Conservation (phyloP, 2,888 invertebrate species). For the Cephonodes hylas region DNA sequence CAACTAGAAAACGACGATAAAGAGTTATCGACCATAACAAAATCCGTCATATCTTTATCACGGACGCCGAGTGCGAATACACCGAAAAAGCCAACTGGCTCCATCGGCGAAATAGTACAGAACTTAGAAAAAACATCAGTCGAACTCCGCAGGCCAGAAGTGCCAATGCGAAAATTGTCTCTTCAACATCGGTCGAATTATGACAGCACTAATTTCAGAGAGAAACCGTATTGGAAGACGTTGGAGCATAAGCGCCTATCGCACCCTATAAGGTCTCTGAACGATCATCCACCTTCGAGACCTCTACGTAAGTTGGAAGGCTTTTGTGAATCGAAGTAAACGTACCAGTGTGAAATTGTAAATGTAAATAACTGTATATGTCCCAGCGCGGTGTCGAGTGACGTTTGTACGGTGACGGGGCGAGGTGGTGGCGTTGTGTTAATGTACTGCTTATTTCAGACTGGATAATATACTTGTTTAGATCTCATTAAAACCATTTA, state of each 20-base stretch:
- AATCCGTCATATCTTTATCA: conserved; percentile 65
- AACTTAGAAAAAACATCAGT: conserved; percentile 44
- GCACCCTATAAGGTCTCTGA: conserved; percentile 67
- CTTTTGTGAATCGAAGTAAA: conserved; percentile 53
- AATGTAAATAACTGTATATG: conserved; percentile 66
- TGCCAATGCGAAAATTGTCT: conserved; percentile 52
- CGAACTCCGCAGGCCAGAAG: conserved; percentile 32
- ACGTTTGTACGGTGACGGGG: conserved; percentile 38
- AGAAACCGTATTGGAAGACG: conserved; percentile 71
- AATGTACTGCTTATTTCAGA: not conserved
- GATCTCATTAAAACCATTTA: not conserved
- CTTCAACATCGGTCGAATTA: conserved; percentile 44
- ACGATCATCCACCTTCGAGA: conserved; percentile 56
- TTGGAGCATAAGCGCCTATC: conserved; percentile 73
- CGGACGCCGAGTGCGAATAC: conserved; percentile 66
- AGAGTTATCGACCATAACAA: conserved; percentile 54
- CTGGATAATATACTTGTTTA: not conserved
- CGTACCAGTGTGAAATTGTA: conserved; percentile 51
- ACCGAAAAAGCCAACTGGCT: conserved; percentile 38
- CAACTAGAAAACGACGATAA: conserved; percentile 29
- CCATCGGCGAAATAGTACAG: conserved; percentile 49
- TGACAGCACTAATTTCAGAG: conserved; percentile 25
- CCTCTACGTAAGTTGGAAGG: conserved; percentile 68
- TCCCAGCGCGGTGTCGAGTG: conserved; percentile 42
- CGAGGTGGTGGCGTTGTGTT: conserved; percentile 26